Conservation (phyloP, 2,888 invertebrate species). For the Allygus modestus region DNA sequence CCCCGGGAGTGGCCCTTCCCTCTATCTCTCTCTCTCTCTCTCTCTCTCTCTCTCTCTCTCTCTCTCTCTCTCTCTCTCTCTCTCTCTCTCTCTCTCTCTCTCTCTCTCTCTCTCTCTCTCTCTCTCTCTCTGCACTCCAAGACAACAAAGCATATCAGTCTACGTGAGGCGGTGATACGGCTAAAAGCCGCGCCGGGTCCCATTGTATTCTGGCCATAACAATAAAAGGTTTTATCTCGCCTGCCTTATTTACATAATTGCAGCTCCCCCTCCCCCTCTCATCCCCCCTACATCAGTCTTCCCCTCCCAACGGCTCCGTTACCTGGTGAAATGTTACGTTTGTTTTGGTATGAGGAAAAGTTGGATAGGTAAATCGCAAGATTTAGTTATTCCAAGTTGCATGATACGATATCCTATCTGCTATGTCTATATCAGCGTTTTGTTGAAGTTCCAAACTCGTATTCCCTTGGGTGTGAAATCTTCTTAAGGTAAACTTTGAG, state of each 20-base stretch:
- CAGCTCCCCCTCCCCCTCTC: slow-evolving; percentile 5
- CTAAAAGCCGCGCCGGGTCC: slow-evolving; percentile 24
- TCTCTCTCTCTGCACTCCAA: neutral
- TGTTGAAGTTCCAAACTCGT: too few species aligned
- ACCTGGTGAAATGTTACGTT: slow-evolving; percentile 18
- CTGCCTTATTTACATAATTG: slow-evolving; percentile 45
- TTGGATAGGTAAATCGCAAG: too few species aligned
- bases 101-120: neutral
- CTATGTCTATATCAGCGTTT: too few species aligned
- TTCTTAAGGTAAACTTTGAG: too few species aligned
- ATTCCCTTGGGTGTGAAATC: too few species aligned
- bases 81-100: slow-evolving; percentile 1
- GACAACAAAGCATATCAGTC: slow-evolving; percentile 49
- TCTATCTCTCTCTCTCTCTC: slow-evolving; percentile 4
- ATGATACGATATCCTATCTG: too few species aligned
- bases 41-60: neutral
- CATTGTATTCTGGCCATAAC: slow-evolving; percentile 41
- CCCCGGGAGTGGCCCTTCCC: neutral
- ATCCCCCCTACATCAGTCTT: slow-evolving; percentile 78
- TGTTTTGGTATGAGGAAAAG: neutral
- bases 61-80: neutral
- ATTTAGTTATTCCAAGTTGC: too few species aligned
- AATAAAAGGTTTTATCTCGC: slow-evolving; percentile 58
- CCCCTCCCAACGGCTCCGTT: neutral
- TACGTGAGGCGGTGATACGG: slow-evolving; percentile 14